Base-by-base conservation (phyloP, 2,888 invertebrate species). In the Sepioteuthis lessoniana region DNA sequence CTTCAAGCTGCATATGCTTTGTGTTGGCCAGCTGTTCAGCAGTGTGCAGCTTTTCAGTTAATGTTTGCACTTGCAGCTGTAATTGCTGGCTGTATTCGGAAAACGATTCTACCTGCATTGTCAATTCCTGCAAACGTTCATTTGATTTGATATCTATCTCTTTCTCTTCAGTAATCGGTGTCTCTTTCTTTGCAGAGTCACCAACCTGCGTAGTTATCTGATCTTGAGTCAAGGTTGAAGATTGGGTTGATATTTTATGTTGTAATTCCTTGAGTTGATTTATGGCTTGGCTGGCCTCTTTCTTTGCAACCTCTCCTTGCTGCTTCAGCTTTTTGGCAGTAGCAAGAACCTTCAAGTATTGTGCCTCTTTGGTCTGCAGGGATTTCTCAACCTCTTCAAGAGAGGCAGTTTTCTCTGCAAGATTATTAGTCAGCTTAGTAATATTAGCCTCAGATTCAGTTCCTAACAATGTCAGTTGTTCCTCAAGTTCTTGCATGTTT, bases 251-350 rank as follows among this genome's bases (percentile, higher is more conserved):
- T 55, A 92, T 35, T 92, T 94, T 90, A 91, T 94, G 94, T 47
- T 95, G 94, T 1, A 94, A 35, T 90, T 94, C 93, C 47, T 94
- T 94, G 93, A 94, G 94, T 31, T 94, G 94, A 35, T 25, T 21
- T 38, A 94, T 94, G 76, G 94, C 94, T 42, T 94, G 21, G 28
- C 46, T 37, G 16, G 90, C 93, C 37, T 93, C 94, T 90, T 50
- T 55, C 7, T 76, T 90, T 8, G 90, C 38, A 28, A 38, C 94
- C 76, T 94, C 92, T 5, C 96, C 94, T 94, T 96, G 96, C 50
- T 95, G 95, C 92, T 96, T 96, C 19, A 96, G 94, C 94, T 96
- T 96, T 94, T 96, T 96, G 31, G 96, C 96, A 47, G 96, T 96
- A 42, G 96, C 96, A 55, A 96, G 93, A 37, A 96, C 96, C 94